phyloP scores from a whole-genome alignment of 1,140 invertebrate species.

The Cherax quadricarinatus region DNA sequence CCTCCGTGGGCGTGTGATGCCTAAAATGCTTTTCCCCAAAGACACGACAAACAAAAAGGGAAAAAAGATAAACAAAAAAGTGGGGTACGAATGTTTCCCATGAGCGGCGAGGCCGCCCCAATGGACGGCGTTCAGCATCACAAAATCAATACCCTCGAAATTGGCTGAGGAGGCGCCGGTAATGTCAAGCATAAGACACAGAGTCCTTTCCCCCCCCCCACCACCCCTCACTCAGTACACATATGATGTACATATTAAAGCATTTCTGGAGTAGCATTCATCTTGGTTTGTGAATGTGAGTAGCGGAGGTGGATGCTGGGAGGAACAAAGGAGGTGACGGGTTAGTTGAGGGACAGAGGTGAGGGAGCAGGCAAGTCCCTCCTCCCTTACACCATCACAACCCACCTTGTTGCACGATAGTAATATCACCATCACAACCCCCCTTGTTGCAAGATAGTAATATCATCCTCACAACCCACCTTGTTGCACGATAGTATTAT shows the following conservation, averaged over 20 bases:
- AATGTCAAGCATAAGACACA: slow-evolving; percentile 10
- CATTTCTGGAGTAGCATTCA: background rate
- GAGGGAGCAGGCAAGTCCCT: too few relatives aligned
- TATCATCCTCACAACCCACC: too few relatives aligned
- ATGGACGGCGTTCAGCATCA: slow-evolving; percentile 52
- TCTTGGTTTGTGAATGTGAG: background rate
- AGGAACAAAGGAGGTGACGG: background rate
- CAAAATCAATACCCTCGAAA: slow-evolving; percentile 53
- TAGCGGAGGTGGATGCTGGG: background rate
- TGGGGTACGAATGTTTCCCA: slow-evolving; percentile 38
- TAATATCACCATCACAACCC: too few relatives aligned
- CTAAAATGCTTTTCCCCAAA: background rate
- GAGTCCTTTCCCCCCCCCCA: too few relatives aligned
- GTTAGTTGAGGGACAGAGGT: too few relatives aligned
- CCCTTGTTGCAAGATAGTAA: too few relatives aligned
- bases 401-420: too few relatives aligned
- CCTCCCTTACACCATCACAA: too few relatives aligned
- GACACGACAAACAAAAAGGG: slow-evolving; percentile 7
- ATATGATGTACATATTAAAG: background rate
- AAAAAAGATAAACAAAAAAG: slow-evolving; percentile 10
- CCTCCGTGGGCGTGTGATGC: background rate
- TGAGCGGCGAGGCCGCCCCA: slow-evolving; percentile 35
- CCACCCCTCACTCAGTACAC: background rate
- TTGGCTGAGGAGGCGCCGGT: slow-evolving; percentile 42
- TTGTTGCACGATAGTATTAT: too few relatives aligned